phyloP scores from a whole-genome alignment of 2,113 vertebrate genomes.

The Antigone vipio region DNA sequence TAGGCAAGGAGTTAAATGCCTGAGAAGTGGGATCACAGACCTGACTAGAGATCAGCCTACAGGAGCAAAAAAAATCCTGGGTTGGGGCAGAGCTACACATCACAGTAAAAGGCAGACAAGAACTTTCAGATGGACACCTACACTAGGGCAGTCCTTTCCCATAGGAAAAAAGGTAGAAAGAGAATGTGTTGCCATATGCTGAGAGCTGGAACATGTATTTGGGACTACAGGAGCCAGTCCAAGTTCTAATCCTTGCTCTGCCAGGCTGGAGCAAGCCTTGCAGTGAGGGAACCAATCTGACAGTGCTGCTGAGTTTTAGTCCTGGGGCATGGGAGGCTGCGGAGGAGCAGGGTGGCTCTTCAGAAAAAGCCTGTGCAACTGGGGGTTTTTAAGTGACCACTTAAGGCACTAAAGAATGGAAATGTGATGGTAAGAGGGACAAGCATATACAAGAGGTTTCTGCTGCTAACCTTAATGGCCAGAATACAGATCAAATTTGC shows the following conservation, averaged over 20 bases:
- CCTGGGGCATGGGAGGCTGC: not conserved
- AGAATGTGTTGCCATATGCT: not conserved
- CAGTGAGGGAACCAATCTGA: rapidly evolving
- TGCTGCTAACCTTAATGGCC: not conserved
- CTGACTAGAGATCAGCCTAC: not conserved
- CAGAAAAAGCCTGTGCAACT: not conserved
- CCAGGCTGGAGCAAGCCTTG: not conserved
- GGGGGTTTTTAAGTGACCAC: not conserved
- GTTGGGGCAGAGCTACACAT: not conserved
- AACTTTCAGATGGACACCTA: not conserved
- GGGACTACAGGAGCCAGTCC: not conserved
- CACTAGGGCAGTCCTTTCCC: not conserved
- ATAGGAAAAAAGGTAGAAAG: not conserved
- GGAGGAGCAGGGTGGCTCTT: not conserved
- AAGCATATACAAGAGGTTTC: not conserved
- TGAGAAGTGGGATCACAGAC: not conserved
- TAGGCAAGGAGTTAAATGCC: not conserved
- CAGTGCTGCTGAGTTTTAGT: not conserved
- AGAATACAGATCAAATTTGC: not conserved
- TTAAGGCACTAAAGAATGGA: not conserved
- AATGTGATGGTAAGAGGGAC: not conserved
- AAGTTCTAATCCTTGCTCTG: not conserved
- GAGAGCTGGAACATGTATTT: not conserved
- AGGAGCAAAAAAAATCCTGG: not conserved
- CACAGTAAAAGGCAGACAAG: not conserved